These are phyloP conservation scores for Metacarcinus magister DNA, from an alignment of 2,888 invertebrate species.

Conservation along the genomic window DNA sequence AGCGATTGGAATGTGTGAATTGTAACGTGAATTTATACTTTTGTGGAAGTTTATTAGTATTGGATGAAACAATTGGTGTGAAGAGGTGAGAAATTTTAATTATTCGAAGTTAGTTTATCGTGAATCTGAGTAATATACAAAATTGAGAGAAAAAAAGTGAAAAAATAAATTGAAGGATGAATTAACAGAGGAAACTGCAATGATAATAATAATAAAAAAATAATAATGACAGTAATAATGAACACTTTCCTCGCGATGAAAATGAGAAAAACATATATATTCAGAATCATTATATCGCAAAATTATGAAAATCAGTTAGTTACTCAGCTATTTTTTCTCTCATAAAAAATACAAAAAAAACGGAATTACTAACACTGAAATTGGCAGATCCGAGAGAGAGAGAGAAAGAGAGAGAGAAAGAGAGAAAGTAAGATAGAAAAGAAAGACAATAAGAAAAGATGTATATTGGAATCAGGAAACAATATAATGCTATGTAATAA, in stretches of 20 bases:
- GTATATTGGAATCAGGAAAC: background rate
- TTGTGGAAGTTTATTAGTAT: background rate
- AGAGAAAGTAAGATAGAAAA: background rate
- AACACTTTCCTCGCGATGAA: background rate
- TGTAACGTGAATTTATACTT: background rate
- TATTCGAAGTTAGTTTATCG: background rate
- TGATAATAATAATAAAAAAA: background rate
- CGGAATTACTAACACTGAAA: background rate
- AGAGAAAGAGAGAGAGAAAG: constrained; percentile 9
- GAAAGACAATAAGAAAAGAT: background rate
- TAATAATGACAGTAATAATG: background rate
- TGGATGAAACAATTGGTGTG: background rate
- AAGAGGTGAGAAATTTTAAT: background rate
- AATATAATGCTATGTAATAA: background rate
- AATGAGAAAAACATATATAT: background rate
- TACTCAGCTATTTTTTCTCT: background rate
- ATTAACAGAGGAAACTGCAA: background rate
- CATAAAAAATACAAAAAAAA: no score
- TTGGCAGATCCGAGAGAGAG: background rate
- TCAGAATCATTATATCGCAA: background rate
- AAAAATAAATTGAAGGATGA: background rate
- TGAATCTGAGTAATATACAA: background rate
- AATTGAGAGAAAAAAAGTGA: background rate
- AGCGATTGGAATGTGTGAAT: background rate
- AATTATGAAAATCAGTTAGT: background rate